Evolutionary conservation across 2,797 vertebrate species (phyloP).

Genomic region (Menidia menidia): DNA sequence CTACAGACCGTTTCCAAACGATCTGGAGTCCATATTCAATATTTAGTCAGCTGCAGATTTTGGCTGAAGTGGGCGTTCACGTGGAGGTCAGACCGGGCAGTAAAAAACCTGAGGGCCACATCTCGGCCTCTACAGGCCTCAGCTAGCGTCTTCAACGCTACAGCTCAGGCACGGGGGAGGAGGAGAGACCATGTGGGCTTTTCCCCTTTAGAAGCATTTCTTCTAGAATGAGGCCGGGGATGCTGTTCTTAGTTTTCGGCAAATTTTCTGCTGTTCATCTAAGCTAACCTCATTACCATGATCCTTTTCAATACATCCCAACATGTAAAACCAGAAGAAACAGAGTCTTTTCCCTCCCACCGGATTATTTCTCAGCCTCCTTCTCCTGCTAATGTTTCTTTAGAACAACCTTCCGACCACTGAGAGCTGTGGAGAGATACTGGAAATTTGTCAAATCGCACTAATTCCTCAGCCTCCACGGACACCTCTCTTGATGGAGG

Average conservation of each 20-base stretch:
- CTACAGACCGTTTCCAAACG: no score
- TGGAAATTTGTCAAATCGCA: neutral
- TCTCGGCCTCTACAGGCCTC: neutral
- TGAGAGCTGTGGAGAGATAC: neutral
- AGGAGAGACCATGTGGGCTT: neutral
- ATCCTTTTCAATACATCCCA: no score
- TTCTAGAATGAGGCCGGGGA: no score
- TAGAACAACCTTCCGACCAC: neutral
- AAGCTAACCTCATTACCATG: no score
- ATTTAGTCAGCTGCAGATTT: neutral
- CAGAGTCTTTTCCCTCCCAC: no score
- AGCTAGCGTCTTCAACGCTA: neutral
- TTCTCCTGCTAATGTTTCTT: neutral
- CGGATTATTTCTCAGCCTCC: no score
- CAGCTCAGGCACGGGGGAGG: neutral
- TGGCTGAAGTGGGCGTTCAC: neutral
- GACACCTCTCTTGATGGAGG: slow-evolving; percentile 32
- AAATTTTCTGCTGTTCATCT: no score
- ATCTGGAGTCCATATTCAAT: no score
- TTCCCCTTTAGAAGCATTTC: neutral
- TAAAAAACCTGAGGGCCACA: neutral
- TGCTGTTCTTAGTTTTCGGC: no score
- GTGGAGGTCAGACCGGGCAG: neutral
- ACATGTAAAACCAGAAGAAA: no score
- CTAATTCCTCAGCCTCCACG: neutral